Evolutionary conservation across 2,113 vertebrate genomes (phyloP).

Genomic region (Myrmecobius fasciatus): DNA sequence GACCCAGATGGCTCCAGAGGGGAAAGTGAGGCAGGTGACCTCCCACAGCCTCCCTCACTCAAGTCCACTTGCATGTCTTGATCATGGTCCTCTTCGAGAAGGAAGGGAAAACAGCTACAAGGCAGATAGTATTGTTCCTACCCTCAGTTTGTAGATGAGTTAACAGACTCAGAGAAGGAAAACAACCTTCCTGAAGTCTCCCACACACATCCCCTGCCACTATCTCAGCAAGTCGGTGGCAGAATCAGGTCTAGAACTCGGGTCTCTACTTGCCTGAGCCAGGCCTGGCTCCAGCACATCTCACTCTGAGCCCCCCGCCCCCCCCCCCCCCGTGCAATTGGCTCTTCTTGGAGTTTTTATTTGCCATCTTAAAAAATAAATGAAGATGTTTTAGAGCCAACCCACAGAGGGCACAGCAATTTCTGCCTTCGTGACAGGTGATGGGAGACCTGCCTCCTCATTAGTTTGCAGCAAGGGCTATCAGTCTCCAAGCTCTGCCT

Average conservation of each 20-base stretch:
- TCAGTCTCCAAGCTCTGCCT: neutral
- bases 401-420: neutral
- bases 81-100: too few relatives aligned
- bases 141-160: neutral
- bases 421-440: neutral
- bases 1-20: too few relatives aligned
- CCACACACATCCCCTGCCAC: too few relatives aligned
- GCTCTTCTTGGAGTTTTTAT: neutral
- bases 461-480: neutral
- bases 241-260: neutral
- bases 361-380: constrained; percentile 1
- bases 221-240: too few relatives aligned
- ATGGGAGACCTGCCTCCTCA: neutral
- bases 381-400: neutral
- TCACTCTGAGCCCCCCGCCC: neutral
- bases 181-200: neutral
- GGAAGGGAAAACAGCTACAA: too few relatives aligned
- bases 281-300: neutral
- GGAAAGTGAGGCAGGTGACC: too few relatives aligned
- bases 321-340: neutral
- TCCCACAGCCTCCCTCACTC: too few relatives aligned
- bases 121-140: too few relatives aligned
- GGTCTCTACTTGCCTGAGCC: neutral
- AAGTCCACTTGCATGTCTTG: too few relatives aligned
- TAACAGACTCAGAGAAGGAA: neutral